Conservation (phyloP, 23 tunicate genomes). For the Ascidia mentula region DNA sequence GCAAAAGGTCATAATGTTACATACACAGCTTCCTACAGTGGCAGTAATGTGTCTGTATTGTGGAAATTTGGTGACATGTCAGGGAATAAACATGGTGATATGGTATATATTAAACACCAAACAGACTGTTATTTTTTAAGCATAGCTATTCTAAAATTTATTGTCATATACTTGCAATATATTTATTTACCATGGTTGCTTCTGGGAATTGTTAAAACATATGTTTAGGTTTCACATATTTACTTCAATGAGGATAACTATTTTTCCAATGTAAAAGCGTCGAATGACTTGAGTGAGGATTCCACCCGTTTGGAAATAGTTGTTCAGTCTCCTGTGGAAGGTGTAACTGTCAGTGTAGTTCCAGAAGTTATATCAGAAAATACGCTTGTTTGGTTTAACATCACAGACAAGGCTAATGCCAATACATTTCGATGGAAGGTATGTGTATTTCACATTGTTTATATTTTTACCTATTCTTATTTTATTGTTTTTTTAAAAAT, state of each 20-base stretch:
- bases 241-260: neutral
- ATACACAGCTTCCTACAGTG: neutral
- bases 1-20: constrained; percentile 1
- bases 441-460: neutral
- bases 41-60: constrained; percentile 3
- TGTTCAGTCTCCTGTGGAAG: constrained; percentile 1
- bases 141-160: neutral
- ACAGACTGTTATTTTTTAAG: neutral
- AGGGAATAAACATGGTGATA: neutral
- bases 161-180: neutral
- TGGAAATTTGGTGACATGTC: neutral
- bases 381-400: neutral
- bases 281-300: neutral
- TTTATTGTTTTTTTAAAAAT: no score
- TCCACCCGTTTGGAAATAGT: neutral
- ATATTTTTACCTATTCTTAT: no score
- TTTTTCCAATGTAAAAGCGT: neutral
- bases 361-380: neutral
- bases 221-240: neutral
- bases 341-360: neutral
- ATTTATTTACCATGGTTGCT: neutral
- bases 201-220: neutral
- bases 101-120: neutral
- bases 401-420: neutral
- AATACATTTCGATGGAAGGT: neutral